Conservation (phyloP, 2,888 invertebrate genomes). For the Dynastes tityus region DNA sequence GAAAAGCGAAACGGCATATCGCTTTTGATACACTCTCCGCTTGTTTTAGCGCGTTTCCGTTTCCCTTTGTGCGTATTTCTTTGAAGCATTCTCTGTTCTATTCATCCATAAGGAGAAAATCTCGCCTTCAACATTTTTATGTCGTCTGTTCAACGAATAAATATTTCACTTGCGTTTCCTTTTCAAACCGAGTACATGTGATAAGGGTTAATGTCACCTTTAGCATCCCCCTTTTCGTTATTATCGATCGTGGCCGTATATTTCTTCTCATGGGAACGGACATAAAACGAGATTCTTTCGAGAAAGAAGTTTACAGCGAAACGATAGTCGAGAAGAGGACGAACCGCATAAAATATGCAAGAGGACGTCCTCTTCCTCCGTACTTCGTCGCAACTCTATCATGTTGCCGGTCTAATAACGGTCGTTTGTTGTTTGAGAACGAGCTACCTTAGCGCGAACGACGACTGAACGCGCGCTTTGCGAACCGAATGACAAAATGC, state of each 20-base stretch:
- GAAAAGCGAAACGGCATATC: too few relatives aligned
- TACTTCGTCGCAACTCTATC: background rate
- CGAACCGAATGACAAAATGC: conserved; percentile 18
- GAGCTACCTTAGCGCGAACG: background rate
- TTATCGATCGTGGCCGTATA: conserved; percentile 25
- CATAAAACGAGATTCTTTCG: conserved; percentile 27
- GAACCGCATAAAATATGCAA: conserved; percentile 22
- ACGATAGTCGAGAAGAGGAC: conserved; percentile 24
- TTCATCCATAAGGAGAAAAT: too few relatives aligned
- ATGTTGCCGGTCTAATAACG: conserved; percentile 18
- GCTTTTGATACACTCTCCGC: too few relatives aligned
- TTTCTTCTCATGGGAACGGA: conserved; percentile 9
- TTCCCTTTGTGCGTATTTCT: too few relatives aligned
- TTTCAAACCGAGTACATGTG: conserved; percentile 2
- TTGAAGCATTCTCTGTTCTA: too few relatives aligned
- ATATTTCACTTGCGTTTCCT: too few relatives aligned
- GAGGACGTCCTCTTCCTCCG: background rate
- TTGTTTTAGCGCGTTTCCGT: too few relatives aligned
- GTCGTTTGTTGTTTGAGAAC: conserved; percentile 8
- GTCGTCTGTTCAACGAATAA: too few relatives aligned
- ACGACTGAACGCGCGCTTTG: background rate
- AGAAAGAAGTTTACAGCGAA: conserved; percentile 6
- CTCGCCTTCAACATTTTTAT: too few relatives aligned
- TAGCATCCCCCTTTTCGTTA: background rate
- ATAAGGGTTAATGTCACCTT: conserved; percentile 11